Percentiles rank a stretch among this genome's conserved stretches.
Conservation (phyloP, 1,140 invertebrate species). For the Diorhabda sublineata region DNA sequence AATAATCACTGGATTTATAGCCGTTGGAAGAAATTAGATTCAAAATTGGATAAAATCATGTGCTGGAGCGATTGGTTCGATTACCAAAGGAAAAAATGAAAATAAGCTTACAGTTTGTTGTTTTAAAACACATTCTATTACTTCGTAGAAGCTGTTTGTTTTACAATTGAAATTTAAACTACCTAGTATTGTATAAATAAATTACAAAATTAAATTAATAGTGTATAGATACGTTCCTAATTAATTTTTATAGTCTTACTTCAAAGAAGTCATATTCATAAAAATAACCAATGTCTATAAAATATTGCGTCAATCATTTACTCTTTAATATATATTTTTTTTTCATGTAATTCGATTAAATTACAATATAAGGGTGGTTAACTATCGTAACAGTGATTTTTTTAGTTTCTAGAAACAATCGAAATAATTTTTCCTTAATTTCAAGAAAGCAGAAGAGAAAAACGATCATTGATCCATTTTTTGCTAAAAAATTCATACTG, state of each 20-base stretch:
- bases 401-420: no score
- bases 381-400: no score
- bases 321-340: background rate
- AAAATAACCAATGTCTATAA: slow-evolving; percentile 17
- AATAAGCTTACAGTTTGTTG: slow-evolving; percentile 4
- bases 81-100: no score
- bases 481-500: no score
- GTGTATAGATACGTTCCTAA: slow-evolving; percentile 16
- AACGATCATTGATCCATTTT: no score
- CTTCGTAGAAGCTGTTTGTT: slow-evolving; percentile 14
- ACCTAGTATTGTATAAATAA: slow-evolving; percentile 21
- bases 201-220: slow-evolving; percentile 20
- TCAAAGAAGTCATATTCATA: slow-evolving; percentile 26
- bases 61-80: no score
- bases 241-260: slow-evolving; percentile 26
- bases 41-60: no score
- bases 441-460: no score
- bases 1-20: no score
- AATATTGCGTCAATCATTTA: slow-evolving; percentile 2
- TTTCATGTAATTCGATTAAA: background rate
- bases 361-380: background rate
- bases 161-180: slow-evolving; percentile 23
- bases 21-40: no score
- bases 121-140: slow-evolving; percentile 13
- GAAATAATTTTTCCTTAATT: no score